Evolutionary conservation across 2,888 invertebrate genomes (phyloP), one percentile per base, ranked within the genome.

Genomic region (Carpatolechia fugitivella): DNA sequence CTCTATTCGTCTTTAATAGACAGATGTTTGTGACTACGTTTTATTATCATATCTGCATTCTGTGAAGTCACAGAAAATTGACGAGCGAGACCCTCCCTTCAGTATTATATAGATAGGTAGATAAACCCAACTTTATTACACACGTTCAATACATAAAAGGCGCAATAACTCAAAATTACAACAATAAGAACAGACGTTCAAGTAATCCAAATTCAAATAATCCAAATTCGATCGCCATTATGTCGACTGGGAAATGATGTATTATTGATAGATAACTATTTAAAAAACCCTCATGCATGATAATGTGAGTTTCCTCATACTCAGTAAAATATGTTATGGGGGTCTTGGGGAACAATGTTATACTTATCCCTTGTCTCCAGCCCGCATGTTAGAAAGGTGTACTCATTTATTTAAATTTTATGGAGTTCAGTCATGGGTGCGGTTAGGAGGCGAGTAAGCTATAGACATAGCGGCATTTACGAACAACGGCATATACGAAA

Each of bases 281-380:
- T 66, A 69, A 61, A 56, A 72, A 69, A 75, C 80, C 82, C 81
- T 59, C 76, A 79, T 79, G 63, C 60, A 60, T 63, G 61, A 62
- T 70, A 69, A 65, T 62, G 56, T 58, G 63, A 63, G 55, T 70
- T 74, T 70, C 66, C 70, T 74, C 74, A 72, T 78, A 80, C 77
- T 76, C 16, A 41, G 68, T 77, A 66, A 72, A 75, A 72, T 70
- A 72, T 64, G 69, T 64, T 64, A 83, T 85, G 72, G 69, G 85
- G 85, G 51, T 24, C 50, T 29, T 38, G 36, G 50, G 49, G 38
- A 50, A 38, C 14, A 24, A 4, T n/a, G 44, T 8, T 44, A 5
- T 29, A 24, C n/a, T n/a, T n/a, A n/a, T 41, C 20, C 41, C 24
- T 44, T 44, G 44, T 44, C 29, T 38, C 13, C 50, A 18, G 13